Percentiles rank a stretch among this genome's conserved stretches.
Evolutionary conservation across 1,140 invertebrate species (phyloP).

Genomic region (Trichonephila clavipes): DNA sequence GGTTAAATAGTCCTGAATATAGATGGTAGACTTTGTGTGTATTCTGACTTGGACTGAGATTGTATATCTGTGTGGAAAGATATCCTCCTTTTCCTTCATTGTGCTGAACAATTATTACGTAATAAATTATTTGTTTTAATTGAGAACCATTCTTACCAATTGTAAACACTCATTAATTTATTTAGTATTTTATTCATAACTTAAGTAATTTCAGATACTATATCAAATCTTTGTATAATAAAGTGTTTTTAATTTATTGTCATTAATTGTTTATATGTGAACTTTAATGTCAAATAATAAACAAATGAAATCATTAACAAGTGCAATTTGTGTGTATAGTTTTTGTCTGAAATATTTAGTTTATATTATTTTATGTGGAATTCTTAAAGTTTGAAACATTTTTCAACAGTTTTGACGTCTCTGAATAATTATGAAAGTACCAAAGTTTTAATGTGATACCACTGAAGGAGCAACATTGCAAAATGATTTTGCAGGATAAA

Average conservation of each 20-base stretch:
- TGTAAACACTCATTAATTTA: slow-evolving; percentile 51
- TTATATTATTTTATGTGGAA: too few species aligned
- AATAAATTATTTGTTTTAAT: slow-evolving; percentile 16
- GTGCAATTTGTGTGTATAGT: too few species aligned
- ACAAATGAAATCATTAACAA: too few species aligned
- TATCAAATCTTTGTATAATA: slow-evolving; percentile 69
- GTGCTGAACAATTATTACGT: slow-evolving; percentile 4
- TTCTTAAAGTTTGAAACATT: too few species aligned
- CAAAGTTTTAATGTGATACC: too few species aligned
- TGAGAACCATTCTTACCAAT: slow-evolving; percentile 7
- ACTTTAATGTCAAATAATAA: too few species aligned
- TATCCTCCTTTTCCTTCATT: slow-evolving; percentile 17
- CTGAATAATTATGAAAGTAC: too few species aligned
- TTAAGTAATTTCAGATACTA: slow-evolving; percentile 45
- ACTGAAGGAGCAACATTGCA: too few species aligned
- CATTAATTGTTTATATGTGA: not conserved
- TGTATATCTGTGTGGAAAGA: slow-evolving; percentile 18
- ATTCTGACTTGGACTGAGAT: slow-evolving; percentile 35
- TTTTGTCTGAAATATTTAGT: too few species aligned
- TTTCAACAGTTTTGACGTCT: too few species aligned
- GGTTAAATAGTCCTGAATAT: slow-evolving; percentile 51
- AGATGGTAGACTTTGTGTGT: slow-evolving; percentile 44
- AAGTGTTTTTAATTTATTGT: slow-evolving; percentile 49
- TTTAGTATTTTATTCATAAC: slow-evolving; percentile 67
- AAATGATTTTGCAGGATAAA: too few species aligned